Evolutionary conservation across 1,140 invertebrate genomes (phyloP).

Genomic region (Augochlora pura): DNA sequence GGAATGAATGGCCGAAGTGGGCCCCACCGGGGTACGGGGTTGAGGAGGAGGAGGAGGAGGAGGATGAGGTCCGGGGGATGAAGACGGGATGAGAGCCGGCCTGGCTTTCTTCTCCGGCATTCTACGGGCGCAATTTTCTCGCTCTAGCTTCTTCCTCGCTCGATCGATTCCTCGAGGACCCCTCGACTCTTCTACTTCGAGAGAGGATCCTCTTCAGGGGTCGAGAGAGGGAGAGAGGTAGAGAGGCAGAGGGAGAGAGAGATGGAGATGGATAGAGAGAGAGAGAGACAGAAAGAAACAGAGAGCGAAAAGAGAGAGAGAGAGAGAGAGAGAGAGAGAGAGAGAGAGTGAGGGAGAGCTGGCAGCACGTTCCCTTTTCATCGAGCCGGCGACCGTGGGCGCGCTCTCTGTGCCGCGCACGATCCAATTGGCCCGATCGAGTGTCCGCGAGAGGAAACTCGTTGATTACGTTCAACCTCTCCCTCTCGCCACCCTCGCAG

Average conservation of each 20-base stretch:
- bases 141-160: conserved; percentile 54
- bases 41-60: not conserved
- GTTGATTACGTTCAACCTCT: conserved; percentile 28
- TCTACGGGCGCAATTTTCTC: conserved; percentile 35
- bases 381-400: too few species aligned
- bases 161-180: conserved; percentile 54
- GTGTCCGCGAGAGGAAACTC: conserved; percentile 25
- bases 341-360: too few species aligned
- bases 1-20: conserved; percentile 28
- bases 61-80: not conserved
- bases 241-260: too few species aligned
- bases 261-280: too few species aligned
- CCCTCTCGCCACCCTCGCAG: too few species aligned
- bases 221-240: too few species aligned
- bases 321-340: too few species aligned
- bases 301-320: too few species aligned
- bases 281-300: too few species aligned
- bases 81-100: too few species aligned
- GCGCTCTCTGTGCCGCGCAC: not conserved
- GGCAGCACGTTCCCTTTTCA: too few species aligned
- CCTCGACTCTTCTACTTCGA: conserved; percentile 45
- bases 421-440: conserved; percentile 38
- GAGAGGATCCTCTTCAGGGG: not conserved
- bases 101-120: conserved; percentile 32
- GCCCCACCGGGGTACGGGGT: not conserved